Conservation (phyloP, 2,797 vertebrate species). For the Anguilla anguilla region DNA sequence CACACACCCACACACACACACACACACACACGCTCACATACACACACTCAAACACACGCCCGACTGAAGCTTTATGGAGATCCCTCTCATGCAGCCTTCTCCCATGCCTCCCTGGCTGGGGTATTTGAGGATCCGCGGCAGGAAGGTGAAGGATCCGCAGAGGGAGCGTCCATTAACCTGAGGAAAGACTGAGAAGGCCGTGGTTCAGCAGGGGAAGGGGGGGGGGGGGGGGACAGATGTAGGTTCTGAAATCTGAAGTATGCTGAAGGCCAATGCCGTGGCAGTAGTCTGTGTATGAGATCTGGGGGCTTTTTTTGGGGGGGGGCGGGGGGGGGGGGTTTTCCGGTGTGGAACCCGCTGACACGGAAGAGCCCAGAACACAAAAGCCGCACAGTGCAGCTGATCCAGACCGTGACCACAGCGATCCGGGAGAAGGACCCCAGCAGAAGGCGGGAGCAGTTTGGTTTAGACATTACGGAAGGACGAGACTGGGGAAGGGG, state of each 20-base stretch:
- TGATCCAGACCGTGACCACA: slow-evolving; percentile 30
- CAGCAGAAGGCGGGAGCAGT: slow-evolving; percentile 36
- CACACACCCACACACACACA: no score
- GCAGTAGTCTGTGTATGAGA: not conserved
- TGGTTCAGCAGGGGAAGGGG: not conserved
- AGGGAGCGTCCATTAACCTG: not conserved
- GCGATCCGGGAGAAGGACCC: slow-evolving; percentile 31
- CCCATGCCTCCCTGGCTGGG: not conserved
- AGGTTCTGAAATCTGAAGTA: not conserved
- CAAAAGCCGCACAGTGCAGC: slow-evolving; percentile 46
- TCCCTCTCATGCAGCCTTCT: not conserved
- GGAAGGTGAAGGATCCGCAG: not conserved
- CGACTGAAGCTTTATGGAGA: not conserved
- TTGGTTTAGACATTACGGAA: slow-evolving; percentile 61
- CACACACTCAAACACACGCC: no score
- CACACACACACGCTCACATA: no score
- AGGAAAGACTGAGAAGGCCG: not conserved
- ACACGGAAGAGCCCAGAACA: slow-evolving; percentile 26
- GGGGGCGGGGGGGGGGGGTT: not conserved
- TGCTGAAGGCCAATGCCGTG: not conserved
- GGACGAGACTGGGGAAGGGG: not conserved
- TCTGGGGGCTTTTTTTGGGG: not conserved
- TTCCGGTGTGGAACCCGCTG: no score
- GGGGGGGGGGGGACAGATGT: not conserved
- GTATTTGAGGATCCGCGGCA: not conserved